These are phyloP conservation scores for Achlya flavicornis DNA, from an alignment of 2,888 invertebrate species.

Conservation along the genomic window DNA sequence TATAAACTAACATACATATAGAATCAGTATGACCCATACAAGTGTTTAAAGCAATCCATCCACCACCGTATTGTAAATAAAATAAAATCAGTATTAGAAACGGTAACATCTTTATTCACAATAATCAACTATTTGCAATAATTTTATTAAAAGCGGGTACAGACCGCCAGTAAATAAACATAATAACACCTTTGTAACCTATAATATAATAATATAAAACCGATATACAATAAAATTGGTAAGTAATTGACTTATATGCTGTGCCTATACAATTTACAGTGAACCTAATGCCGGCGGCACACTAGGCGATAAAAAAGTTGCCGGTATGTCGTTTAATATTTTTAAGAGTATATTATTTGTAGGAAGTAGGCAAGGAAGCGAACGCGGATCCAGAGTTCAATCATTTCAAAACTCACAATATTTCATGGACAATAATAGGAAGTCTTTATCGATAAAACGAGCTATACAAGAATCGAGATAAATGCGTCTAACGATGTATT, in stretches of 20 bases:
- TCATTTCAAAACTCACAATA: not conserved
- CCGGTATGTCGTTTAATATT: not conserved
- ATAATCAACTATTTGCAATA: not conserved
- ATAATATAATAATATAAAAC: not conserved
- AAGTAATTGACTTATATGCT: not conserved
- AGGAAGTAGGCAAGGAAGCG: not conserved
- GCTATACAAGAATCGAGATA: no score
- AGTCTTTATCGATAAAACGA: no score
- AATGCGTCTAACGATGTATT: not conserved
- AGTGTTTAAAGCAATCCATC: not conserved
- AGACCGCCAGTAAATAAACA: conserved; percentile 1
- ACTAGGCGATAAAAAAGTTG: not conserved
- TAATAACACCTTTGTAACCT: not conserved
- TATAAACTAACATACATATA: not conserved
- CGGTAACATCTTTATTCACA: conserved; percentile 68
- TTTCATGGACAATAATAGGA: no score
- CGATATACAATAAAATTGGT: not conserved
- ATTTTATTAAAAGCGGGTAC: conserved; percentile 5
- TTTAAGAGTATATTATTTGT: not conserved
- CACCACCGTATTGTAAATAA: conserved; percentile 31
- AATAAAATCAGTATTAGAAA: conserved; percentile 43
- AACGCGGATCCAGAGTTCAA: not conserved
- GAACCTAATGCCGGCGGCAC: not conserved
- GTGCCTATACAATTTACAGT: conserved; percentile 7
- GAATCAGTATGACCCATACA: not conserved